phyloP scores from a whole-genome alignment of 2,113 vertebrate genomes.

The Sminthopsis crassicaudata region DNA sequence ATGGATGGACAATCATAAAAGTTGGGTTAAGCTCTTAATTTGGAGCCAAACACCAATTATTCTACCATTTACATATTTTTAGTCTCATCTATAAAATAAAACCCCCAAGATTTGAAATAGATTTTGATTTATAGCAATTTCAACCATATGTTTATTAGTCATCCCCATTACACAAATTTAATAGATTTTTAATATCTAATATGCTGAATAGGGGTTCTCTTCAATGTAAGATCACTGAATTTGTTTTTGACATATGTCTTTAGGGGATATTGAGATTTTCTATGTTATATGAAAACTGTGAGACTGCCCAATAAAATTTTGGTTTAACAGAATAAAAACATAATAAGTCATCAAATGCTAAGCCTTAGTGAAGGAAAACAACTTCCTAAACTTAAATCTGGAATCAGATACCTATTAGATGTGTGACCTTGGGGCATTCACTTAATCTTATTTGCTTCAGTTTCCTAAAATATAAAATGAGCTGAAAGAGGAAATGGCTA shows the following conservation, averaged over 20 bases:
- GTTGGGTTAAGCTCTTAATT: not conserved
- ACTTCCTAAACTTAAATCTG: not conserved
- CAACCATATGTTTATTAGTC: not conserved
- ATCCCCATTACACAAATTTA: not conserved
- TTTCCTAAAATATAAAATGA: not conserved
- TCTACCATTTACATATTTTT: not conserved
- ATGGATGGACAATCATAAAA: not conserved
- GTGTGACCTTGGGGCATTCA: not conserved
- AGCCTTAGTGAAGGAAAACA: not conserved
- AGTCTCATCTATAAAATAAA: slow-evolving; percentile 7
- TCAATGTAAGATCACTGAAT: not conserved
- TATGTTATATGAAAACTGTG: not conserved
- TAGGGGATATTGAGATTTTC: not conserved
- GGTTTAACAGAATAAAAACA: not conserved
- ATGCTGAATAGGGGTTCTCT: not conserved
- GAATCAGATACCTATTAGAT: not conserved
- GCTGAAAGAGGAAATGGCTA: not conserved
- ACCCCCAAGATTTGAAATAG: not conserved
- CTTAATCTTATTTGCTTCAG: not conserved
- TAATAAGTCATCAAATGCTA: not conserved
- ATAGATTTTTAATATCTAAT: not conserved
- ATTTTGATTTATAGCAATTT: not conserved
- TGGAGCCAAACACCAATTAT: not conserved
- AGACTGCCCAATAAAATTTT: not conserved
- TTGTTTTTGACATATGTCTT: not conserved